These are phyloP conservation scores for Phoeniculus purpureus DNA, from an alignment of 2,797 vertebrate genomes.

Conservation along the genomic window DNA sequence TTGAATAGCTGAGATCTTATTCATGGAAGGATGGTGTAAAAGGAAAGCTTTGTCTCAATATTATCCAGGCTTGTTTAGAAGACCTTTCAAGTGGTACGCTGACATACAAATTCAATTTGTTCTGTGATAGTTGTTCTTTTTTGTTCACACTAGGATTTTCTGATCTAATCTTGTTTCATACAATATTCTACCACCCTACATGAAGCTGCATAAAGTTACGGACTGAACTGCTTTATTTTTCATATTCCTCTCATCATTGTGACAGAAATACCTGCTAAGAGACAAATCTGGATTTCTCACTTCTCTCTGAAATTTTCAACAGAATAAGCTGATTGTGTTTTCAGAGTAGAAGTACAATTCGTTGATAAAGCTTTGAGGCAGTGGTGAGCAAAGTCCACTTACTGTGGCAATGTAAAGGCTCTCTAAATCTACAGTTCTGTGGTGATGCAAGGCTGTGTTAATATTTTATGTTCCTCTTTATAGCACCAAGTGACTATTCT, in stretches of 20 bases:
- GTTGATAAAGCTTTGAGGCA: background rate
- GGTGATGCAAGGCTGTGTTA: background rate
- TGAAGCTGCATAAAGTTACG: background rate
- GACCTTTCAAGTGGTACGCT: background rate
- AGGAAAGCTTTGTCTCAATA: background rate
- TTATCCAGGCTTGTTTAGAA: background rate
- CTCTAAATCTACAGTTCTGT: background rate
- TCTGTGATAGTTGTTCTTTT: background rate
- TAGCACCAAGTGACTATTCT: background rate
- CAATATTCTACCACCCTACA: background rate
- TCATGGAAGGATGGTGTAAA: background rate
- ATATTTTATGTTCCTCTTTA: slow-evolving; percentile 23
- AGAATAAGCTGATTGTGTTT: background rate
- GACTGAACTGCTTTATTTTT: background rate
- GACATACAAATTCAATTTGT: background rate
- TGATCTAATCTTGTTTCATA: background rate
- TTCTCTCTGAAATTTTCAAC: background rate
- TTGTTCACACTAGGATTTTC: background rate
- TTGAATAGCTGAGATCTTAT: background rate
- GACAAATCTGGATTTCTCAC: background rate
- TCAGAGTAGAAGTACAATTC: background rate
- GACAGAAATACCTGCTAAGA: background rate
- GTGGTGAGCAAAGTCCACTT: background rate
- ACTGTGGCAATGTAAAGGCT: background rate
- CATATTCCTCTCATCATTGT: background rate